A percentile compares a stretch with the other conserved stretches of the same genome.
Conservation (phyloP, 2,797 vertebrate genomes). For the Sphenodon punctatus region DNA sequence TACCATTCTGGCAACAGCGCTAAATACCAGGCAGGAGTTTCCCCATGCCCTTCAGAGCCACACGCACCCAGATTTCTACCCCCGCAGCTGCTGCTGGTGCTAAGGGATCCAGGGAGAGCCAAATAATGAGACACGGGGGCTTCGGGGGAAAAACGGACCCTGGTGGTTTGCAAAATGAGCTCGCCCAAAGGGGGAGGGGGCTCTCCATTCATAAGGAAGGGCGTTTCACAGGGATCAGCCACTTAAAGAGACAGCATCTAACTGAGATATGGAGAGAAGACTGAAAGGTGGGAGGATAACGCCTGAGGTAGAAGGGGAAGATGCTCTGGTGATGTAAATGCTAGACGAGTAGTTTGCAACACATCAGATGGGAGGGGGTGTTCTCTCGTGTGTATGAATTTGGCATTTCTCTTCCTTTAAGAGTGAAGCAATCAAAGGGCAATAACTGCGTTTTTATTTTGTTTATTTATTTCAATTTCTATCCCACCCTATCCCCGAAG, state of each 20-base stretch:
- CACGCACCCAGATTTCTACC: neutral
- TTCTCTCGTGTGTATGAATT: neutral
- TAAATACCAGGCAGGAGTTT: constrained; percentile 65
- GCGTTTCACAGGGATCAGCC: constrained; percentile 53
- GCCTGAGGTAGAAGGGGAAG: neutral
- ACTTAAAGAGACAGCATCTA: constrained; percentile 42
- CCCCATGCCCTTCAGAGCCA: neutral
- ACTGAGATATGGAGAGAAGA: no score
- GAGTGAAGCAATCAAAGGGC: no score
- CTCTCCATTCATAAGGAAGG: constrained; percentile 69
- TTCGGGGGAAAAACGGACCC: constrained; percentile 35
- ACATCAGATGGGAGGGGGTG: neutral
- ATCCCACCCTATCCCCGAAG: no score
- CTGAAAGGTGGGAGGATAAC: neutral
- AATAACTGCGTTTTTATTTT: no score
- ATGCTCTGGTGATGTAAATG: neutral
- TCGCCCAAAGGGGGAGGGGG: constrained; percentile 48
- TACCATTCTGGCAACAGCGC: constrained; percentile 60
- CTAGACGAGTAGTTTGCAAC: neutral
- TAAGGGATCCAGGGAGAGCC: neutral
- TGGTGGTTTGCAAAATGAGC: constrained; percentile 58
- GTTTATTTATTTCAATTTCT: no score
- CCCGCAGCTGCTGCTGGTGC: neutral
- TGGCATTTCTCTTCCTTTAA: no score
- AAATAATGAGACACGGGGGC: neutral